Conservation (phyloP, 2,888 invertebrate genomes). For the Itoplectis maculator region DNA sequence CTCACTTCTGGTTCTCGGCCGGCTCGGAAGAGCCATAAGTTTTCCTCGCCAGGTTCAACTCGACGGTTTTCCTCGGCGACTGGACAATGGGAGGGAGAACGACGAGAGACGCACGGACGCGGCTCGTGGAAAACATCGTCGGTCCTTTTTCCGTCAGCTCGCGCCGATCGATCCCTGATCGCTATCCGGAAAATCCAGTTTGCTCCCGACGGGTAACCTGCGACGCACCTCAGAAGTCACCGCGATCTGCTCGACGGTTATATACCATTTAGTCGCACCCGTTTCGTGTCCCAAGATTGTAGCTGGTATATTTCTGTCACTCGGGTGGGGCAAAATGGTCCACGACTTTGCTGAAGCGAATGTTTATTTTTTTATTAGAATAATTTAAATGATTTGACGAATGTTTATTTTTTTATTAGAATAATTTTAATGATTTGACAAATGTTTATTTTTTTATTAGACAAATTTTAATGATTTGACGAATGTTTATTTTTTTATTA, state of each 20-base stretch:
- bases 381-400: no score
- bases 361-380: no score
- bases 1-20: conserved; percentile 43
- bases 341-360: no score
- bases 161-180: conserved; percentile 57
- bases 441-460: no score
- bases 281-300: conserved; percentile 38
- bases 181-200: conserved; percentile 64
- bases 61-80: conserved; percentile 46
- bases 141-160: conserved; percentile 31
- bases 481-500: no score
- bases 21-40: conserved; percentile 73
- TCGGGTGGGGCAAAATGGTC: conserved; percentile 10
- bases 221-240: conserved; percentile 75
- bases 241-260: conserved; percentile 69
- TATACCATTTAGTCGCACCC: conserved; percentile 72
- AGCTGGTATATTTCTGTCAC: conserved; percentile 6
- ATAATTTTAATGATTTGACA: no score
- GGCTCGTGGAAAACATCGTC: conserved; percentile 74
- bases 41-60: conserved; percentile 70
- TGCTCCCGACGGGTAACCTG: conserved; percentile 62
- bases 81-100: conserved; percentile 52
- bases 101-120: conserved; percentile 53
- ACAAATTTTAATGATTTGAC: no score
- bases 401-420: no score